Conservation (phyloP, 2,797 vertebrate genomes). For the Amblyraja radiata region DNA sequence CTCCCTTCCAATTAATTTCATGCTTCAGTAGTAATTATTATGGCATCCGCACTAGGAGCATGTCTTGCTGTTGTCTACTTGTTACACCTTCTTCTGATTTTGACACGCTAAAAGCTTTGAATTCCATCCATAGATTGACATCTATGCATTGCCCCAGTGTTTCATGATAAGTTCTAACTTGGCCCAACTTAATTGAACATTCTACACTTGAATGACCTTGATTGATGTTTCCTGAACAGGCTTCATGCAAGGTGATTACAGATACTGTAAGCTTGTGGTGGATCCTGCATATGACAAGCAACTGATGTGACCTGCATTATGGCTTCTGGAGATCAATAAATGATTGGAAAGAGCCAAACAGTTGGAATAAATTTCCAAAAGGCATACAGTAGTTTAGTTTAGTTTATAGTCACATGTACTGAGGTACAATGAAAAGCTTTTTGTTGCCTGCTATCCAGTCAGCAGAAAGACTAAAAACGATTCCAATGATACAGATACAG, state of each 20-base stretch:
- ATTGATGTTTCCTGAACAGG: not conserved
- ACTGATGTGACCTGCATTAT: not conserved
- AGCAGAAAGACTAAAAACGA: no score
- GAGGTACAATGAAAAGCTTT: no score
- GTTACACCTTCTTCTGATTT: not conserved
- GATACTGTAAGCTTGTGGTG: not conserved
- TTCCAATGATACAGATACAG: no score
- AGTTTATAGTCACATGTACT: no score
- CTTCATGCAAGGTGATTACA: not conserved
- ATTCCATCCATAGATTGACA: not conserved
- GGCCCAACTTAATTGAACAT: not conserved
- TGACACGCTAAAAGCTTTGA: not conserved
- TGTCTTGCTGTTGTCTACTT: not conserved
- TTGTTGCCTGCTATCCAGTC: no score
- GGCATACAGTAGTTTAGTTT: not conserved
- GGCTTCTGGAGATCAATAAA: not conserved
- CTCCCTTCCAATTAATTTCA: not conserved
- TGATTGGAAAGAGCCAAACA: not conserved
- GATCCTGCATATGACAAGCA: not conserved
- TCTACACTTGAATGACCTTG: not conserved
- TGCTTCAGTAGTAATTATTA: not conserved
- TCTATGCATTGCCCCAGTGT: not conserved
- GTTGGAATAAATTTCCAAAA: not conserved
- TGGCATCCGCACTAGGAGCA: not conserved
- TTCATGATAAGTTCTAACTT: slow-evolving; percentile 1